These are phyloP conservation scores for Ormyrus nitidulus DNA, from an alignment of 2,888 invertebrate species.

Conservation along the genomic window DNA sequence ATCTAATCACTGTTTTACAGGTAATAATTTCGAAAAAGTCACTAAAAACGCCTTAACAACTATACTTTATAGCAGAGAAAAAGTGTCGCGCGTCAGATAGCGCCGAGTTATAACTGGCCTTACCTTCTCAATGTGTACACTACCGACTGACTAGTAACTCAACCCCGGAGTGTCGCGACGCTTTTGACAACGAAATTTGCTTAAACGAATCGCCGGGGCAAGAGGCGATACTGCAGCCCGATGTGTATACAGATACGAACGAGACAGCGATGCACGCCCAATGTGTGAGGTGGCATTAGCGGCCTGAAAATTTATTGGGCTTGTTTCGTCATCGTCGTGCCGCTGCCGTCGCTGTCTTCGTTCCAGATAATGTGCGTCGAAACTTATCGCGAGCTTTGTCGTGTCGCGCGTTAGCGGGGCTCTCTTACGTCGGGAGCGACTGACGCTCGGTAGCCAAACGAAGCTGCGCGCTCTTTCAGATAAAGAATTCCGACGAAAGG, in stretches of 20 bases:
- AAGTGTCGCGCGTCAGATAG: no score
- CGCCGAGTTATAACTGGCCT: no score
- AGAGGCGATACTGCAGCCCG: background rate
- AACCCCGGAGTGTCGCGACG: background rate
- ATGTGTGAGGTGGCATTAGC: conserved; percentile 26
- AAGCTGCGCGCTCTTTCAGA: background rate
- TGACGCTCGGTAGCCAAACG: background rate
- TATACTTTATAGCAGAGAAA: no score
- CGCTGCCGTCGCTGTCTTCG: background rate
- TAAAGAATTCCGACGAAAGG: background rate
- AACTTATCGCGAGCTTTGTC: no score
- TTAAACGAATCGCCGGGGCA: conserved; percentile 1
- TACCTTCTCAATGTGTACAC: no score
- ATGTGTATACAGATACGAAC: background rate
- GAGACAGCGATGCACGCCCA: background rate
- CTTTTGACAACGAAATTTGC: conserved; percentile 10
- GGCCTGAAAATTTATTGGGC: conserved; percentile 16
- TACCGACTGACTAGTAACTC: no score
- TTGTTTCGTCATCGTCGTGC: background rate
- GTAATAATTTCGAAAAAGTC: no score
- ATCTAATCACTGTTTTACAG: no score
- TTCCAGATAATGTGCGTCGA: no score
- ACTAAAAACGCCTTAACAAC: no score
- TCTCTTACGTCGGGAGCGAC: conserved; percentile 8
- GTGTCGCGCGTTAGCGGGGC: no score